Base-by-base conservation (phyloP, 2,888 invertebrate genomes). In the Acrobasis consociella region DNA sequence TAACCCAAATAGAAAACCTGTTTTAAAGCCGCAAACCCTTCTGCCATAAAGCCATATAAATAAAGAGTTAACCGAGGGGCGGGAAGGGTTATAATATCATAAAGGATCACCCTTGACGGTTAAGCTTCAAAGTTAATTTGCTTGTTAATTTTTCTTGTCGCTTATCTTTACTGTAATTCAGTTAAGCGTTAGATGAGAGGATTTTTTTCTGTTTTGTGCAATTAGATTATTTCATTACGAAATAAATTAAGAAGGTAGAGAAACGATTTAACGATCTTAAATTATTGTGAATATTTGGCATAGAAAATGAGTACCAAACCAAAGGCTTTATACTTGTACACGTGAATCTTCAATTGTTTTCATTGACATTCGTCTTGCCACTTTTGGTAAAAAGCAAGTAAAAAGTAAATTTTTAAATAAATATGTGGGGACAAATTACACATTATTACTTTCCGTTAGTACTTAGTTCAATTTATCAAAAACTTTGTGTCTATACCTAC, bases 191-290 rank as follows among this genome's bases (percentile, higher is more conserved):
- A 49, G 49, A 46, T 56, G 42, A 56, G n/a, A 52, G 38, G 58
- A 5, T 49, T 49, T 49, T 49, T 49, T 59, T 5, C 13, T 13
- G 52, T 31, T 42, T 56, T 56, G 42, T 10, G 22, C 16, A 46
- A 46, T 56, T 11, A 9, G 13, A 56, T 56, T 10, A 17, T 11
- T 17, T 17, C 11, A 55, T 39, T 37, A 38, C 85, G 37, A 11
- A 9, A 38, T 55, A 10, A 55, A 38, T 39, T 39, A 15, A n/a
- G 9, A 52, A 3, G 1, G 5, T 13, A 31, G n/a, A 52, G 22
- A 52, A 31, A 52, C n/a, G 7, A 5, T 42, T 42, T 1, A 42
- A 42, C n/a, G 2, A 11, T 42, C 9, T 42, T 42, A 11, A 5
- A 11, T 42, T 10, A 11, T 42, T 5, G 5, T 42, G 42, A 13